Evolutionary conservation across 2,113 vertebrate genomes (phyloP), one percentile per base, ranked within the genome.

Genomic region (Hepsetus odoe): DNA sequence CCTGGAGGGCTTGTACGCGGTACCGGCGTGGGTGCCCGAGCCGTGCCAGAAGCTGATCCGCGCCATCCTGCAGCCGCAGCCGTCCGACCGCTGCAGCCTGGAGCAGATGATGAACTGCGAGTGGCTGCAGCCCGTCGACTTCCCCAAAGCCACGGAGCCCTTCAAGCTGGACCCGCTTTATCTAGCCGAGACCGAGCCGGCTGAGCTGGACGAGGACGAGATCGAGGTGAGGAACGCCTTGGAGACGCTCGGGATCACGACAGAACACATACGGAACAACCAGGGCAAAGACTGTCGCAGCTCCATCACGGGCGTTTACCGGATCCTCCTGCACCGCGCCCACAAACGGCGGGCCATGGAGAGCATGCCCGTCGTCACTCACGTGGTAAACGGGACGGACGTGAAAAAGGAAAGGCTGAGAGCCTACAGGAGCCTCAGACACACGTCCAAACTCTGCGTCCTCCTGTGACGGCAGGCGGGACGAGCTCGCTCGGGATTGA

Each of bases 371-470:
- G 82, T 91, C 0, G 87, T 94, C 82, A 91, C 87, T 1, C 88
- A 92, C 0, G 90, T 90, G 24, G 92, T 86, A 4, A 87, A 16
- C 13, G 78, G 79, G 5, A 79, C 78, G 1, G 67, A 80, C 18
- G 26, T 74, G 0, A 96, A 92, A 83, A 96, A 94, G 20, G 92
- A 93, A 9, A 82, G 87, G 5, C 86, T 92, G 22, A 88, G 86
- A 66, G 89, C 93, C 51, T 94, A 93, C 79, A 90, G 87, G 3
- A 91, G 92, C 85, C 86, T 96, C 83, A 92, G 94, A 76, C 94
- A 97, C 80, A 96, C 96, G 0, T 99, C 97, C 22, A 99, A 96
- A 88, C 93, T 99, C 55, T 99, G 97, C 82, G 91, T 92, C 18
- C 94, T 98, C 93, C 93, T 99, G 91, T 98, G 92, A 96, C 3